These are phyloP conservation scores for Nesogale talazaci DNA, from an alignment of 2,113 vertebrate species.

Conservation along the genomic window DNA sequence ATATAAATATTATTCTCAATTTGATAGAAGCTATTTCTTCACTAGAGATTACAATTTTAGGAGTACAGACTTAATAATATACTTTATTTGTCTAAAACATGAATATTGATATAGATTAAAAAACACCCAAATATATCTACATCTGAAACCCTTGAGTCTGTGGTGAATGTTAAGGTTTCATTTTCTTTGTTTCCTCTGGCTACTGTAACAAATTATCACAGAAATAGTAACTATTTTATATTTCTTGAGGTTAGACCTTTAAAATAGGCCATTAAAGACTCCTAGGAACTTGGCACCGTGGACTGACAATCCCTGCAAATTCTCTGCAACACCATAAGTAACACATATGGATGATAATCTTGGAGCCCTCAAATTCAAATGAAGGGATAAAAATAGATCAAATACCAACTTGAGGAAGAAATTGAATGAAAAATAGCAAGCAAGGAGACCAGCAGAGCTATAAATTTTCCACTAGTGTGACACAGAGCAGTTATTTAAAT, in stretches of 20 bases:
- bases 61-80: neutral
- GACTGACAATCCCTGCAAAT: no score
- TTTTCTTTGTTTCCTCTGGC: neutral
- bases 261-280: neutral
- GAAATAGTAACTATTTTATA: neutral
- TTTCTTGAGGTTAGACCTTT: neutral
- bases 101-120: no score
- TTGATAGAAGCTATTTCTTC: constrained; percentile 15
- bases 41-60: constrained; percentile 1
- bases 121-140: neutral
- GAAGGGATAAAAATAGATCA: no score
- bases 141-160: neutral
- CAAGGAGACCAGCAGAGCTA: no score
- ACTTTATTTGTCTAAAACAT: constrained; percentile 1
- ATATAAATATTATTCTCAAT: constrained; percentile 44
- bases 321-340: no score
- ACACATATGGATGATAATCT: no score
- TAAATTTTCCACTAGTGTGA: no score
- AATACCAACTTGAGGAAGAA: no score
- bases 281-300: no score
- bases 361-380: no score
- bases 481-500: no score
- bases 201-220: neutral
- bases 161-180: neutral
- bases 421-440: no score